phyloP scores from a whole-genome alignment of 2,113 vertebrate genomes.

The Gallinago undulata region DNA sequence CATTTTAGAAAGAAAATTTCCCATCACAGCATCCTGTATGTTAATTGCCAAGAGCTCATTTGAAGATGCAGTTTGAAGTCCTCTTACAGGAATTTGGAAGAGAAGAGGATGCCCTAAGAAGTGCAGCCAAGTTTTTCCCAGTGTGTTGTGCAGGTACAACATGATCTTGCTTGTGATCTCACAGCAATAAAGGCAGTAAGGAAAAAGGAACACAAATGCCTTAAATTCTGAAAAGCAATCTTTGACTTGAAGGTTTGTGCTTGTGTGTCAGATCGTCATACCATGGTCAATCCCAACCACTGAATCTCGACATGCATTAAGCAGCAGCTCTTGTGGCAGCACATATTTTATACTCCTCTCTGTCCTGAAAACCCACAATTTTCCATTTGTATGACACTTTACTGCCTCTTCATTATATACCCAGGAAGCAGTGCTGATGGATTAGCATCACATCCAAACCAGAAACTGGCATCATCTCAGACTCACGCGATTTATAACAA shows the following conservation, averaged over 20 bases:
- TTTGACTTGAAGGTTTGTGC: background rate
- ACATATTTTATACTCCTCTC: background rate
- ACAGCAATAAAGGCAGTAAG: background rate
- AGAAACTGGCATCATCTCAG: slow-evolving; percentile 31
- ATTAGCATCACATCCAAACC: background rate
- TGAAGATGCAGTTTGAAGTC: background rate
- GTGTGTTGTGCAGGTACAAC: background rate
- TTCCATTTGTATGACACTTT: slow-evolving; percentile 3
- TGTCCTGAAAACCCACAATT: background rate
- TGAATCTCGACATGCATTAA: background rate
- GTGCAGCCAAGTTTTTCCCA: background rate
- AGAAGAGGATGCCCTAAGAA: background rate
- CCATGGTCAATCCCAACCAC: background rate
- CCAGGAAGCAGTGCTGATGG: slow-evolving; percentile 3
- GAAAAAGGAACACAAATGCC: background rate
- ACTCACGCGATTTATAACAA: slow-evolving; percentile 4
- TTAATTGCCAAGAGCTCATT: background rate
- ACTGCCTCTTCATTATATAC: slow-evolving; percentile 13
- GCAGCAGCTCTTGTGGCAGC: background rate
- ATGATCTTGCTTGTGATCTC: background rate
- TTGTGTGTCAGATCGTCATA: background rate
- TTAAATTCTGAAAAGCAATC: background rate
- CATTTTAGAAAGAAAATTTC: background rate
- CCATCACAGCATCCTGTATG: background rate
- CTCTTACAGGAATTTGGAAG: background rate